Evolutionary conservation across 2,113 vertebrate genomes (phyloP).

Genomic region (Cygnus buccinator): DNA sequence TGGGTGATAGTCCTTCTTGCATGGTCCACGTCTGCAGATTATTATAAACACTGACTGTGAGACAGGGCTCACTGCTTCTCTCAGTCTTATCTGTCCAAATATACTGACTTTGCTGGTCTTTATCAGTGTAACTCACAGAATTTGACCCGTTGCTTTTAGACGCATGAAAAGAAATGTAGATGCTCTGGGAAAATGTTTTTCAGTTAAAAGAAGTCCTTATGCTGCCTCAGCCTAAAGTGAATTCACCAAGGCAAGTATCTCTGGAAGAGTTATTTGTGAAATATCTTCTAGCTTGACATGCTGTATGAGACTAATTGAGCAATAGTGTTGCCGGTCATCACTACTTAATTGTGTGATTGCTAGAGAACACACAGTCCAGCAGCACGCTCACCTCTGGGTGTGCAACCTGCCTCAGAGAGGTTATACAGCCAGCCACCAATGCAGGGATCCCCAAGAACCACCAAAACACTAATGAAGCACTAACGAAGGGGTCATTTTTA

Average conservation of each 20-base stretch:
- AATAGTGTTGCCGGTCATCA: constrained; percentile 32
- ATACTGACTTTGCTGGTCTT: background rate
- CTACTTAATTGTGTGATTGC: constrained; percentile 1
- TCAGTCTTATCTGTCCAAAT: constrained; percentile 42
- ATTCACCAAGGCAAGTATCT: background rate
- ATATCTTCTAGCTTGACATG: constrained; percentile 4
- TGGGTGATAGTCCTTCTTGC: constrained; percentile 70
- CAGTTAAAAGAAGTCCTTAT: background rate
- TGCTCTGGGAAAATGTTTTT: background rate
- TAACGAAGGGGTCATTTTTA: background rate
- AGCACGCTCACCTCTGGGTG: rapidly evolving
- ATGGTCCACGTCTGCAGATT: constrained; percentile 71
- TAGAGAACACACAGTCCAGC: background rate
- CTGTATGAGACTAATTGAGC: constrained; percentile 40
- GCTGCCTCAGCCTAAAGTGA: background rate
- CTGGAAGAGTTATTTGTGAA: constrained; percentile 31
- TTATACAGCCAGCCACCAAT: background rate
- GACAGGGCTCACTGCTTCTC: constrained; percentile 28
- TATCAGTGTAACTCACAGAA: background rate
- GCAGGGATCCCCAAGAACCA: background rate
- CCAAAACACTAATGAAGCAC: background rate
- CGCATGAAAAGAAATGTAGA: background rate
- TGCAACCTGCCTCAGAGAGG: background rate
- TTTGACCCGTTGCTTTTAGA: constrained; percentile 14
- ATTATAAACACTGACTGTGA: constrained; percentile 72